Conservation (phyloP, 2,113 vertebrate genomes). For the Tychaedon coryphoeus region DNA sequence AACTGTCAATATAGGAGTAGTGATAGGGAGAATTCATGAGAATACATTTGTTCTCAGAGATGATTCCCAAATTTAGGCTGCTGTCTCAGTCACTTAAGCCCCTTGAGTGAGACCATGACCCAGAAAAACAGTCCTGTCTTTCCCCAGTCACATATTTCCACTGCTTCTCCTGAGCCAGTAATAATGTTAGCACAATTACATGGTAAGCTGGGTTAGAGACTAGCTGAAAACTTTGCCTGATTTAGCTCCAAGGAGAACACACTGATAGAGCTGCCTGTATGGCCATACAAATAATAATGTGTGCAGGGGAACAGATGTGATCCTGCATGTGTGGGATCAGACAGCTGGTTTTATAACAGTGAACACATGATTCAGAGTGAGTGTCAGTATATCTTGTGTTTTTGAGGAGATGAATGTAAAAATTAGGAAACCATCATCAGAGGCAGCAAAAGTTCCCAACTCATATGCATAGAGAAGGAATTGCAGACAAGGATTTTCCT, state of each 20-base stretch:
- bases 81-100: background rate
- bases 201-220: background rate
- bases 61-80: background rate
- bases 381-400: background rate
- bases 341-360: background rate
- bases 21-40: background rate
- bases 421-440: fast-evolving
- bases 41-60: background rate
- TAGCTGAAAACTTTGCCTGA: background rate
- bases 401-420: background rate
- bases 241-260: background rate
- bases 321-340: background rate
- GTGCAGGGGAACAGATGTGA: background rate
- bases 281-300: background rate
- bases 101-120: background rate
- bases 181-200: background rate
- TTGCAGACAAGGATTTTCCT: background rate
- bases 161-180: background rate
- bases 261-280: background rate
- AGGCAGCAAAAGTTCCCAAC: background rate
- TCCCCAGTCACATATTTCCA: background rate
- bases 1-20: background rate
- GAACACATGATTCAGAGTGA: background rate
- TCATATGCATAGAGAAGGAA: background rate
- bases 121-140: background rate